Conservation (phyloP, 2,888 invertebrate genomes). For the Brassicogethes aeneus region DNA sequence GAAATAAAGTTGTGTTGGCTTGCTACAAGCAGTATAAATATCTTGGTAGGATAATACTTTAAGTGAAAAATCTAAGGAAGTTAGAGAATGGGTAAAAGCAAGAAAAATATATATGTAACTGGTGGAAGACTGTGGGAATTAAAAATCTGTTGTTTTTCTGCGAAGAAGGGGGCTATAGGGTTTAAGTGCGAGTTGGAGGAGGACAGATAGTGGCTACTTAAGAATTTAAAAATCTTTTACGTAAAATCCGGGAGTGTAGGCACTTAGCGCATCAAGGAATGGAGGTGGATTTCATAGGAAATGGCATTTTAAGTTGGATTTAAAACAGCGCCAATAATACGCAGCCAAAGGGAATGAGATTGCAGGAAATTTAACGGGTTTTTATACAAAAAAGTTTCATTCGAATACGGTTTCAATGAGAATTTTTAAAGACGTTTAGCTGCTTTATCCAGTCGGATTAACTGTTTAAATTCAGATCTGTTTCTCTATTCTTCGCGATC, state of each 20-base stretch:
- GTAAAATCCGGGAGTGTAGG: conserved; percentile 41
- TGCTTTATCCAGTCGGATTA: too few species aligned
- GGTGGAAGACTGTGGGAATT: conserved; percentile 42
- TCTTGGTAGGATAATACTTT: too few species aligned
- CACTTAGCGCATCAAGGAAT: conserved; percentile 34
- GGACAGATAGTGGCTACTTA: conserved; percentile 32
- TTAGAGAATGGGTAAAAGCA: conserved; percentile 30
- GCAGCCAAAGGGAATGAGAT: conserved; percentile 35
- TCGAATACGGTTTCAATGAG: background rate
- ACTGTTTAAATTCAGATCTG: too few species aligned
- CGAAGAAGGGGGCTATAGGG: conserved; percentile 21
- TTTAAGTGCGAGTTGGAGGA: conserved; percentile 12
- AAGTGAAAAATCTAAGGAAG: too few species aligned
- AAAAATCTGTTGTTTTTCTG: conserved; percentile 43
- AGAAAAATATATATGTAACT: conserved; percentile 41
- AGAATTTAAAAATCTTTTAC: conserved; percentile 44
- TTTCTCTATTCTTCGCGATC: too few species aligned
- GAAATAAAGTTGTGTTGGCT: too few species aligned
- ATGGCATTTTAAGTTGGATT: conserved; percentile 46
- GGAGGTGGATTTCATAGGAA: conserved; percentile 42
- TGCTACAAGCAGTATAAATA: too few species aligned
- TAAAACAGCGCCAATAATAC: conserved; percentile 43
- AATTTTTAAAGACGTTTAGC: too few species aligned
- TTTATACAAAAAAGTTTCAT: conserved; percentile 12
- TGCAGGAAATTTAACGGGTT: conserved; percentile 29